Evolutionary conservation across 1,140 invertebrate species (phyloP), one percentile per base, ranked within the genome.

Genomic region (Caerostris darwini): DNA sequence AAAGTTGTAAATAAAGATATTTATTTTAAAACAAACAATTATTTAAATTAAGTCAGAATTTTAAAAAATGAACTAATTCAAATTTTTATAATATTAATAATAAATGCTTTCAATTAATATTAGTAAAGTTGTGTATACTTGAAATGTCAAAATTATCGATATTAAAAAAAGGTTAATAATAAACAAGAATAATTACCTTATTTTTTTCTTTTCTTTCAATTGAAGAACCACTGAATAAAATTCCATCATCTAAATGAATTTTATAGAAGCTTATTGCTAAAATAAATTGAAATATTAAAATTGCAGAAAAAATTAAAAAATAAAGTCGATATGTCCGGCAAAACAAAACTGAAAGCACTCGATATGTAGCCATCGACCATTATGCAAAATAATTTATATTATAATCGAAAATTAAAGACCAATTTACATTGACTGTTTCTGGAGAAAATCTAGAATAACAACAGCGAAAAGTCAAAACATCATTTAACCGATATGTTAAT

Each of bases 301-400:
- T 81, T 86, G 92, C 92, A 10, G 86, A 34, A 56, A 94, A 94
- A 19, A 94, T 94, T 54, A 94, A 56, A 34, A 94, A 81, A 89
- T 94, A 94, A 86, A 94, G 85, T 10, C 92, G 85, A 67, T 94
- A 94, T 56, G 92, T 94, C 19, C 92, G 12, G 92, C 92, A 94
- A 88, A 94, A 94, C 57, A 94, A 89, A 88, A 88, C 61, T 77
- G 92, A 94, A 94, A 94, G 92, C 58, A 94, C 92, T 94, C 71
- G 85, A 77, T 87, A 94, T 89, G 92, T 94, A 89, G 92, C 92
- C 92, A 94, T 94, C 92, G 64, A 86, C 92, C 92, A 94, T 94
- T 89, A 88, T 94, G 92, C 83, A 93, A 91, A 91, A 81, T 88
- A 88, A 67, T 64, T 88, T 87, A 85, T n/a, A 57, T 64, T 53